These are phyloP conservation scores for Pseudomugil tenellus DNA, from an alignment of 2,797 vertebrate species.

Conservation along the genomic window DNA sequence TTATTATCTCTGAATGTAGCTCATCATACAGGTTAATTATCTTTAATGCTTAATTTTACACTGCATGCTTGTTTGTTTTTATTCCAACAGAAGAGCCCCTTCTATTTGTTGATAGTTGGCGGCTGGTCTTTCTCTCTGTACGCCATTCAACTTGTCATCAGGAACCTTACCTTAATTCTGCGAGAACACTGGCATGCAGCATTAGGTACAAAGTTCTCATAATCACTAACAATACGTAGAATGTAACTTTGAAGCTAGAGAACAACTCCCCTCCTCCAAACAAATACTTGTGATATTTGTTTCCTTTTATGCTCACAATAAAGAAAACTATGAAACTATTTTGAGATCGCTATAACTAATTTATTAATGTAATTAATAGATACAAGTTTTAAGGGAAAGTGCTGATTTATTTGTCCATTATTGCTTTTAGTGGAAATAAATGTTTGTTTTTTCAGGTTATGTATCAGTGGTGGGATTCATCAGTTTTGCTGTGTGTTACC, in stretches of 20 bases:
- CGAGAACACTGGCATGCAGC: slow-evolving; percentile 90
- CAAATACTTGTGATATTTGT: too few species aligned
- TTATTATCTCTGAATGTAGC: background rate
- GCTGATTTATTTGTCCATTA: too few species aligned
- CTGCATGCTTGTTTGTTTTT: slow-evolving; percentile 38
- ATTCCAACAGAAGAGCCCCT: slow-evolving; percentile 88
- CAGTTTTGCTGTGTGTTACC: slow-evolving; percentile 94
- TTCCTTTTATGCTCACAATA: background rate
- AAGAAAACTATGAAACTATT: too few species aligned
- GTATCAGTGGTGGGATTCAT: slow-evolving; percentile 85
- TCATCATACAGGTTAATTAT: background rate
- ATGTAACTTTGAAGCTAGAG: too few species aligned
- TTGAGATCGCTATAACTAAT: too few species aligned
- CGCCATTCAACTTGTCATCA: slow-evolving; percentile 91
- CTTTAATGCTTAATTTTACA: background rate
- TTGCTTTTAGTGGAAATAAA: background rate
- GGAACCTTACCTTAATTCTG: slow-evolving; percentile 90
- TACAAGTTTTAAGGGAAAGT: background rate
- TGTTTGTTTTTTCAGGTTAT: slow-evolving; percentile 83
- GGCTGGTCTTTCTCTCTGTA: slow-evolving; percentile 97
- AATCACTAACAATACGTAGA: background rate
- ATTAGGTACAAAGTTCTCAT: slow-evolving; percentile 81
- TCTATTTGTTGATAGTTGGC: slow-evolving; percentile 90
- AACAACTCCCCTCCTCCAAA: too few species aligned
- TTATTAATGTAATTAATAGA: too few species aligned